Evolutionary conservation across 2,888 invertebrate species (phyloP), one percentile per base, ranked within the genome.

Genomic region (Rotaria sp.): DNA sequence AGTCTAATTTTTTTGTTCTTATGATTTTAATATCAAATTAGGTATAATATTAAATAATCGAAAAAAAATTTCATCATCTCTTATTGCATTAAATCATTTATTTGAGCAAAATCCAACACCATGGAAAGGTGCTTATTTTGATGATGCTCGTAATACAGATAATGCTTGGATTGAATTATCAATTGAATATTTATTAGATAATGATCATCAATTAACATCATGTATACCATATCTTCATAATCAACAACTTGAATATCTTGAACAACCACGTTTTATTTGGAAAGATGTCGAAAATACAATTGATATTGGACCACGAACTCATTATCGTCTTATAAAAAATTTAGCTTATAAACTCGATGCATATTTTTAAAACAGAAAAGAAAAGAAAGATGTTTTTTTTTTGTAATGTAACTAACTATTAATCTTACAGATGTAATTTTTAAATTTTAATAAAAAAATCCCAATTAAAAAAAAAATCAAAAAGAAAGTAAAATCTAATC

Each of bases 141-240:
- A 80, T 45, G 80, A 80, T 80, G 45, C 80, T 80, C 26, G 80
- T 15, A 80, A 80, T 80, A 80, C 80, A n/a, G 80, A 80, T n/a
- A 80, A 80, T 80, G 80, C 80, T n/a, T 80, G 80, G 80, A 80
- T 80, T 38, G 80, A 80, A 80, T 80, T 80, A 80, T 41, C 45
- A 26, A 80, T 80, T n/a, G 80, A 45, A 80, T 80, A 45, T 45
- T 7, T 80, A 11, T 13, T 80, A 11, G 80, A 80, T 80, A 10
- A 59, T 59, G 24, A 74, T 74, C 45, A 80, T 80, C 24, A 13
- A 45, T n/a, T 80, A 15, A 80, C 80, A 80, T 45, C 80, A n/a
- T 80, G 80, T 80, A 80, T 80, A 80, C 80, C 80, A 80, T 45
- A 10, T 26, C 45, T 80, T 24, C 26, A 26, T 15, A 10, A 45